Conservation (phyloP, 2,797 vertebrate species). For the Syncerus caffer region DNA sequence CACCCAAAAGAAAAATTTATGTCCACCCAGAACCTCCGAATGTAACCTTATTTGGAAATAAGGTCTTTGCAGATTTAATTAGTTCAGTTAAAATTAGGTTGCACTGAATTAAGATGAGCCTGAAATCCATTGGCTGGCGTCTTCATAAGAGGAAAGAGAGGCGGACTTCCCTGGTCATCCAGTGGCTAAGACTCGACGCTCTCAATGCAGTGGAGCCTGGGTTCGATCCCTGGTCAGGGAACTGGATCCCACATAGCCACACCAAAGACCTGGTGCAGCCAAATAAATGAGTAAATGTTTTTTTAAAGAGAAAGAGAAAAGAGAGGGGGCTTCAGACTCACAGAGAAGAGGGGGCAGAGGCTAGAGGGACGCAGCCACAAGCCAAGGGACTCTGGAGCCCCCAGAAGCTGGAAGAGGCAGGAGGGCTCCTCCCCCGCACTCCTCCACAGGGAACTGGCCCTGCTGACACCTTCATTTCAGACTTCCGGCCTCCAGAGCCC, state of each 20-base stretch:
- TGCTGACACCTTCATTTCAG: rapidly evolving
- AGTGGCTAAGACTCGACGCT: not conserved
- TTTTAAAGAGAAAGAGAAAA: not conserved
- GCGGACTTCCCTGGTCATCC: not conserved
- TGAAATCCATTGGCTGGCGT: rapidly evolving
- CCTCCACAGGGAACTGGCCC: rapidly evolving
- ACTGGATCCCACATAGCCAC: not conserved
- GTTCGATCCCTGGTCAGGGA: not conserved
- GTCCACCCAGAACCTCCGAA: not conserved
- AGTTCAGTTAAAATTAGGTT: not conserved
- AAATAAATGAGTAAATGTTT: not conserved
- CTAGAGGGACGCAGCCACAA: not conserved
- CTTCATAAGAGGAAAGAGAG: not conserved
- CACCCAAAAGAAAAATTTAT: not conserved
- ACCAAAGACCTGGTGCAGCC: not conserved
- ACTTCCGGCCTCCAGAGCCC: rapidly evolving
- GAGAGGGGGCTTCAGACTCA: not conserved
- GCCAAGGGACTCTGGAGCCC: not conserved
- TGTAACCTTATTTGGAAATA: not conserved
- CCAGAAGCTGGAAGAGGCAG: not conserved
- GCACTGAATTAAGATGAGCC: not conserved
- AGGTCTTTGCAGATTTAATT: not conserved
- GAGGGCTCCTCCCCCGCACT: not conserved
- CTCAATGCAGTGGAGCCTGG: not conserved
- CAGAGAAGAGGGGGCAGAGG: not conserved